These are phyloP conservation scores for Atta texana DNA, from an alignment of 1,140 invertebrate genomes.

Conservation along the genomic window DNA sequence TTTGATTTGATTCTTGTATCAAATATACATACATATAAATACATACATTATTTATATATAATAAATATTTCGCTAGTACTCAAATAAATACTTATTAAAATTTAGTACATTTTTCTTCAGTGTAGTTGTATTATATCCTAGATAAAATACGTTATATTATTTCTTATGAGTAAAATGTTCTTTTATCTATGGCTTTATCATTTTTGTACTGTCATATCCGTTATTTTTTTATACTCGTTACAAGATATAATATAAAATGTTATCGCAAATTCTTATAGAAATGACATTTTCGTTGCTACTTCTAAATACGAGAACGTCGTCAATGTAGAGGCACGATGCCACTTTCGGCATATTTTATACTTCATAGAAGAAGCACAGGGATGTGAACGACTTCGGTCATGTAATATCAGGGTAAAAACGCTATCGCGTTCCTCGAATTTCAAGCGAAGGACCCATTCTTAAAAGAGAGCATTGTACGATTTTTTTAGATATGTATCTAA, in stretches of 20 bases:
- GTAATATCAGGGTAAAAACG: conserved; percentile 51
- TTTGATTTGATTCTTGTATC: too few relatives aligned
- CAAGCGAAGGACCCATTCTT: conserved; percentile 39
- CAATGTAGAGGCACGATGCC: neutral
- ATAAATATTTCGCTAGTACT: too few relatives aligned
- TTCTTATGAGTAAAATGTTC: neutral
- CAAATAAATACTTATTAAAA: too few relatives aligned
- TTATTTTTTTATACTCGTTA: neutral
- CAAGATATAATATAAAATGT: neutral
- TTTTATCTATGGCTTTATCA: neutral
- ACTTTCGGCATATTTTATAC: conserved; percentile 3
- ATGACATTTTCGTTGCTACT: neutral
- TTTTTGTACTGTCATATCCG: neutral
- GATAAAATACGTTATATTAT: neutral
- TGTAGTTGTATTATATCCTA: conserved; percentile 12
- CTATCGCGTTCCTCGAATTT: conserved; percentile 22
- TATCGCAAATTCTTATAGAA: neutral
- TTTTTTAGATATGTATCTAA: conserved; percentile 56
- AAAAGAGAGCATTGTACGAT: conserved; percentile 48
- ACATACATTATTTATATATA: too few relatives aligned
- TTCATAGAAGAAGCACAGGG: neutral
- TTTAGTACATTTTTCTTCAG: too few relatives aligned
- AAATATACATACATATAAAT: too few relatives aligned
- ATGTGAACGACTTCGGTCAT: conserved; percentile 12
- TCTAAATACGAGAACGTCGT: neutral